Evolutionary conservation across 2,113 vertebrate species (phyloP), one percentile per base, ranked within the genome.

Genomic region (Brienomyrus brachyistius): DNA sequence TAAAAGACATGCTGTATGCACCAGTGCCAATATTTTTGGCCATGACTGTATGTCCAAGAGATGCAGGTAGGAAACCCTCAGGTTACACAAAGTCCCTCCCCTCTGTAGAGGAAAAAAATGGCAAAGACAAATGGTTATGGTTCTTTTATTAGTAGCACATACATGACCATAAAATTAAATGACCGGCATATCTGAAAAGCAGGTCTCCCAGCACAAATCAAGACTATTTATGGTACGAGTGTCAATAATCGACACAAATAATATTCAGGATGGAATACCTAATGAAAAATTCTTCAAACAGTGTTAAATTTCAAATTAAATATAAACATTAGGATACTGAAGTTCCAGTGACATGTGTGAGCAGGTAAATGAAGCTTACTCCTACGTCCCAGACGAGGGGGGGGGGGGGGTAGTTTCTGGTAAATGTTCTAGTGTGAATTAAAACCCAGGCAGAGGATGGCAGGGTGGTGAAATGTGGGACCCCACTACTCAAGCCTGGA

Each of bases 161-260:
- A 74, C 90, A 92, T 92, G 86, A 93, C 91, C 47, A 88, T 88
- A 77, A 90, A 83, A 86, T 86, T 13, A 85, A 86, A 50, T 51
- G 10, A 86, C 48, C 88, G 90, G 77, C 88, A 90, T 90, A 91
- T 93, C 70, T 93, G 90, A 89, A 91, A 91, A 93, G 56, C 85
- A 91, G 62, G 83, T 91, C 89, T 92, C 89, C 89, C 92, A 90
- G 91, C 92, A 92, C 92, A 89, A 52, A 66, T 31, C 62, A 70
- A 88, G 8, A 40, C 74, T 92, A 89, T 92, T 51, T 88, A 91
- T 86, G 91, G 84, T 91, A 90, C 93, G 90, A 91, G 92, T 91
- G 27, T 70, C 62, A 70, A 66, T 92, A 85, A 94, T 92, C 94
- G 91, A 91, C 95, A 96, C 93, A 94, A 95, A 95, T 90, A 91